Percentiles rank a stretch among this genome's conserved stretches.
phyloP scores from a whole-genome alignment of 2,797 vertebrate species.

The Takifugu rubripes region DNA sequence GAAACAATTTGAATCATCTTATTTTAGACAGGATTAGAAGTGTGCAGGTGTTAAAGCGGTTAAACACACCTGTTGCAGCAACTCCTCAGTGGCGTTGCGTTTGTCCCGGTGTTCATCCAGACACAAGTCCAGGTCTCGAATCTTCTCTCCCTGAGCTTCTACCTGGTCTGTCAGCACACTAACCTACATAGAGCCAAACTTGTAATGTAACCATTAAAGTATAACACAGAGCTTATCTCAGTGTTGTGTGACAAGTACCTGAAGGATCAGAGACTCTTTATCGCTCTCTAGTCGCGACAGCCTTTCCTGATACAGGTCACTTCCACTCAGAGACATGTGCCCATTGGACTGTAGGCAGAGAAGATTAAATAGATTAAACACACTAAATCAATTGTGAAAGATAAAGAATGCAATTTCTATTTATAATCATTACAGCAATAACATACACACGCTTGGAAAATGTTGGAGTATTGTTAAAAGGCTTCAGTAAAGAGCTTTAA shows the following conservation, averaged over 20 bases:
- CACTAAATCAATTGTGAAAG: neutral
- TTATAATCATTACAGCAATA: neutral
- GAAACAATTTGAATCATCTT: no score
- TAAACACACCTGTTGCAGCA: conserved; percentile 90
- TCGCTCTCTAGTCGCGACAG: conserved; percentile 90
- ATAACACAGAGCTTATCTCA: neutral
- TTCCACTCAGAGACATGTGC: conserved; percentile 83
- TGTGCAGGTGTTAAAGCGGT: neutral
- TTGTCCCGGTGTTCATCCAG: conserved; percentile 96
- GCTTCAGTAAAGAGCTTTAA: neutral
- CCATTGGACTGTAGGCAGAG: conserved; percentile 84
- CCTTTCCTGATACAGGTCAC: conserved; percentile 94
- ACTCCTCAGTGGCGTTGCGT: conserved; percentile 92
- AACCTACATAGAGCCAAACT: conserved; percentile 73
- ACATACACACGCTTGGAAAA: neutral
- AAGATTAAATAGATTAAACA: neutral
- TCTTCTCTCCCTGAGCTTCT: conserved; percentile 98
- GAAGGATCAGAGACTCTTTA: conserved; percentile 96
- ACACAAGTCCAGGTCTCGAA: conserved; percentile 92
- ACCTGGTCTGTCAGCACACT: conserved; percentile 98
- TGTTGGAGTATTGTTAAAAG: neutral
- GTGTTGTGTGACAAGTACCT: conserved; percentile 69
- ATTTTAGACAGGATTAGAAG: no score
- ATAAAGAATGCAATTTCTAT: neutral
- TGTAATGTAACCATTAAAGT: neutral